These are phyloP conservation scores for Cyphomyrmex costatus DNA, from an alignment of 1,140 invertebrate genomes.

Conservation along the genomic window DNA sequence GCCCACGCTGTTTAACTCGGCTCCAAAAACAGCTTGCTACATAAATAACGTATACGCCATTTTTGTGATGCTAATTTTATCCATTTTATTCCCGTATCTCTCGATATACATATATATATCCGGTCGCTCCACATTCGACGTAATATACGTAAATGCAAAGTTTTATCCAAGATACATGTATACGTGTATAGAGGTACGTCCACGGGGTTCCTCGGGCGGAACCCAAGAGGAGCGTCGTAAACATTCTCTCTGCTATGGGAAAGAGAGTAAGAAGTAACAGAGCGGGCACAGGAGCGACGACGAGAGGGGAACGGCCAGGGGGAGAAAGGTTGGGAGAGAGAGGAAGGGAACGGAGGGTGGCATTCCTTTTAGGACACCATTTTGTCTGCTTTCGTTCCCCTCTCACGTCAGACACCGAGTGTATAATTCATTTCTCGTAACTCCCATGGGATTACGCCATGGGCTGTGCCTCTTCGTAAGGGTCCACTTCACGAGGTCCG, in stretches of 20 bases:
- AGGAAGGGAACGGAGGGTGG: slow-evolving; percentile 55
- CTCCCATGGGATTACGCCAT: slow-evolving; percentile 77
- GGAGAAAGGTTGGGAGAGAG: slow-evolving; percentile 21
- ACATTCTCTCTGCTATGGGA: slow-evolving; percentile 60
- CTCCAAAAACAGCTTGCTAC: background rate
- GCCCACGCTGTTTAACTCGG: slow-evolving; percentile 45
- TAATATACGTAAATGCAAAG: slow-evolving; percentile 58
- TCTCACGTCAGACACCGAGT: slow-evolving; percentile 68
- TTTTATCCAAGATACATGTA: slow-evolving; percentile 25
- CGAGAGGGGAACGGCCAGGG: slow-evolving; percentile 22
- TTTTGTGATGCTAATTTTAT: slow-evolving; percentile 59
- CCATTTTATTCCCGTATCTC: slow-evolving; percentile 36
- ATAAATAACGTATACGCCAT: slow-evolving; percentile 45
- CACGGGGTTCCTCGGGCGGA: slow-evolving; percentile 34
- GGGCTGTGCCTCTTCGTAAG: slow-evolving; percentile 61
- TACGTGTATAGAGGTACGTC: slow-evolving; percentile 28
- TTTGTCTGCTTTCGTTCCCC: slow-evolving; percentile 78
- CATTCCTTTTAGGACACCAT: slow-evolving; percentile 78
- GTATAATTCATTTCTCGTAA: slow-evolving; percentile 82
- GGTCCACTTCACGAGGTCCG: slow-evolving; percentile 54
- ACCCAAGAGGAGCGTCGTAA: slow-evolving; percentile 62
- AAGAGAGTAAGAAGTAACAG: slow-evolving; percentile 50
- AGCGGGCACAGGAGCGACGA: slow-evolving; percentile 39
- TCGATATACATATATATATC: slow-evolving; percentile 54
- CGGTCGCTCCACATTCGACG: slow-evolving; percentile 53